Conservation (phyloP, 2,113 vertebrate genomes). For the Corythornis vintsioides region DNA sequence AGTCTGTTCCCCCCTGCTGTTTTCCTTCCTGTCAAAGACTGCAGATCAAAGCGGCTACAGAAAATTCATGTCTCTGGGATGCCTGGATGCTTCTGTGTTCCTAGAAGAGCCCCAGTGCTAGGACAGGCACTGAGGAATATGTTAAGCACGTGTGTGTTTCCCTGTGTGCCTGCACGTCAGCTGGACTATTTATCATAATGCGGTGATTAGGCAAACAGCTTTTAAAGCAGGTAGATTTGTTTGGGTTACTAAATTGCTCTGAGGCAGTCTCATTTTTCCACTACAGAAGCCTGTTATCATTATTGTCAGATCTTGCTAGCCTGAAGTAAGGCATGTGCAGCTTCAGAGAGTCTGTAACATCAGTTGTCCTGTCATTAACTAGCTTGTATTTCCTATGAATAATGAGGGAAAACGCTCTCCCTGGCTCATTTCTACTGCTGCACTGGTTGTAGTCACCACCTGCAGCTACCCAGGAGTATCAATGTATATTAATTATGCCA, state of each 20-base stretch:
- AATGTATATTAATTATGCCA: not conserved
- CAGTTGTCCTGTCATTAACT: not conserved
- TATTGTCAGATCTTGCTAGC: not conserved
- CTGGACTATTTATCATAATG: not conserved
- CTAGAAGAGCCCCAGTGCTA: not conserved
- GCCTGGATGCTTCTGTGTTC: not conserved
- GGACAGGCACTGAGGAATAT: accelerated
- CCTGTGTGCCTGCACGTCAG: not conserved
- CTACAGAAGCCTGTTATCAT: not conserved
- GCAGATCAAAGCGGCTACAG: not conserved
- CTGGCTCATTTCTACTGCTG: not conserved
- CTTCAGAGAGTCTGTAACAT: not conserved
- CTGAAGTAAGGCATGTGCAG: not conserved
- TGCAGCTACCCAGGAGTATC: not conserved
- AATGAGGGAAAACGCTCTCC: accelerated
- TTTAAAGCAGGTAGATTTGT: not conserved
- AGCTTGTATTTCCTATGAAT: not conserved
- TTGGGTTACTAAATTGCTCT: not conserved
- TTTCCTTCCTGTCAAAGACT: not conserved
- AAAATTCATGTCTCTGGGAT: not conserved
- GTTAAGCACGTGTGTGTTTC: accelerated
- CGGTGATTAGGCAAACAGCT: not conserved
- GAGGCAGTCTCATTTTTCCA: not conserved
- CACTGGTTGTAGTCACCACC: not conserved
- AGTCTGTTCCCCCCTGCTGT: not conserved